A percentile compares a stretch with the other conserved stretches of the same genome.
Evolutionary conservation across 2,888 invertebrate species (phyloP).

Genomic region (Hypsopygia costalis): DNA sequence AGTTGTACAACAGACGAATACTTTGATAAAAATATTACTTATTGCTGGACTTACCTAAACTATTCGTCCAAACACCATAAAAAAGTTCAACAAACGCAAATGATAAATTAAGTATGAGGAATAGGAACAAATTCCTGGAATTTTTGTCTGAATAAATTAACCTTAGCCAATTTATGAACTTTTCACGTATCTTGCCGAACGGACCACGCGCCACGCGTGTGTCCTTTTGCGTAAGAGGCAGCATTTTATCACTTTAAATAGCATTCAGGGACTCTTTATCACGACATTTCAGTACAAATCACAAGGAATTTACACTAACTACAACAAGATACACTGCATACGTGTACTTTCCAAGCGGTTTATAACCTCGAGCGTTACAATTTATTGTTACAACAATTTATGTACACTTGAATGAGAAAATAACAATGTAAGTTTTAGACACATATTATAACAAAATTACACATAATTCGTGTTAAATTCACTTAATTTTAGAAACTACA

Average conservation of each 20-base stretch:
- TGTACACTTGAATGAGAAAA: constrained; percentile 10
- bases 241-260: constrained; percentile 76
- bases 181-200: constrained; percentile 85
- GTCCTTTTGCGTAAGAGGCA: constrained; percentile 89
- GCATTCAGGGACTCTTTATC: constrained; percentile 31
- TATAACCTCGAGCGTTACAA: constrained; percentile 53
- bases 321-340: constrained; percentile 63
- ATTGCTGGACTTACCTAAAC: constrained; percentile 82
- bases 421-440: background rate
- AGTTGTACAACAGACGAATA: no score
- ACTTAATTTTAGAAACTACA: no score
- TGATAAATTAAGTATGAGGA: constrained; percentile 94
- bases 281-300: constrained; percentile 61
- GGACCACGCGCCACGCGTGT: constrained; percentile 76
- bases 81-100: constrained; percentile 98
- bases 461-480: no score
- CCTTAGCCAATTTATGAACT: constrained; percentile 88
- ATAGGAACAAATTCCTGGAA: constrained; percentile 96
- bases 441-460: no score
- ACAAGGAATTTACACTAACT: constrained; percentile 50
- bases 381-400: background rate
- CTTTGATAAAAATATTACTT: no score
- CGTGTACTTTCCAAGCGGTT: constrained; percentile 68
- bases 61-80: constrained; percentile 95
- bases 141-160: constrained; percentile 95